These are phyloP conservation scores for Helicoverpa zea DNA, from an alignment of 1,140 invertebrate species.

Conservation along the genomic window DNA sequence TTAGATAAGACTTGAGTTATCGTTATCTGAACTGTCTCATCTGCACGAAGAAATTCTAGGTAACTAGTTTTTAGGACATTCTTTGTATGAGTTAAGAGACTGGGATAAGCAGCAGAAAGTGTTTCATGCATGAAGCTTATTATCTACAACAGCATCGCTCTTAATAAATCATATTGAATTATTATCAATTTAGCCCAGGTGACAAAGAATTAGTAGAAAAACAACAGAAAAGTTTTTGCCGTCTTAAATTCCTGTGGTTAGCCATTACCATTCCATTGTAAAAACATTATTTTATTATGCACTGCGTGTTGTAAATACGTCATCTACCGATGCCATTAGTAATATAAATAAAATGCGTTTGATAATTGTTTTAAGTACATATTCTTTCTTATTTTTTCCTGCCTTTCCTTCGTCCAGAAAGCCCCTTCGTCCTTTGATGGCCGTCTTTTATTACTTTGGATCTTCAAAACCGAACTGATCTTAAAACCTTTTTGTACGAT, in stretches of 20 bases:
- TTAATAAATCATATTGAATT: too few relatives aligned
- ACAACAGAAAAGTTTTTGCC: background rate
- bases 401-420: background rate
- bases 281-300: background rate
- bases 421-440: too few relatives aligned
- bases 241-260: background rate
- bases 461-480: background rate
- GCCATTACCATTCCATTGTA: background rate
- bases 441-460: background rate
- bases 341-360: background rate
- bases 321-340: background rate
- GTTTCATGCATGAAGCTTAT: too few relatives aligned
- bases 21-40: constrained; percentile 16
- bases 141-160: too few relatives aligned
- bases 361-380: background rate
- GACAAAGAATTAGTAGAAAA: background rate
- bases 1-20: constrained; percentile 50
- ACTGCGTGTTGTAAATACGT: background rate
- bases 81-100: too few relatives aligned
- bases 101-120: too few relatives aligned
- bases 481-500: background rate
- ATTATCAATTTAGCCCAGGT: background rate
- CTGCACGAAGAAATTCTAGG: constrained; percentile 8
- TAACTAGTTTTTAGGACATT: background rate
- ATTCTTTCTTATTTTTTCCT: too few relatives aligned